Percentiles rank a stretch among this genome's conserved stretches.
These are phyloP conservation scores for Coelopa frigida DNA, from an alignment of 1,140 invertebrate species.

Conservation along the genomic window DNA sequence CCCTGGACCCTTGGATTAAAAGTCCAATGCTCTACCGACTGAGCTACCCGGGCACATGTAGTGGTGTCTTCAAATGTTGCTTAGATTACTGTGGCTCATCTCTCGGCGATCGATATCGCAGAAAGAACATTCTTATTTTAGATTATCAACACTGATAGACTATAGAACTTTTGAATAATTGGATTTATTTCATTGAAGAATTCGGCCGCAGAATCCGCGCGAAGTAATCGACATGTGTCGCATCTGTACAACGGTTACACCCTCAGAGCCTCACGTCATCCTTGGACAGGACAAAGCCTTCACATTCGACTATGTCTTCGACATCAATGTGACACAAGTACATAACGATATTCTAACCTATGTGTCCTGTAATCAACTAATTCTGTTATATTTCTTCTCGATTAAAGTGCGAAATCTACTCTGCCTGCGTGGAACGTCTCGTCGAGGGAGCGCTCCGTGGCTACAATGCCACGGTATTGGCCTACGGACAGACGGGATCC, in stretches of 20 bases:
- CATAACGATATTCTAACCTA: neutral
- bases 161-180: too few species aligned
- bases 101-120: too few species aligned
- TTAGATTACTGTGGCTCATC: too few species aligned
- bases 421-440: constrained; percentile 74
- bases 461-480: constrained; percentile 91
- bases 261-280: constrained; percentile 83
- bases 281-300: constrained; percentile 92
- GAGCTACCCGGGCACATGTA: constrained; percentile 61
- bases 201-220: constrained; percentile 85
- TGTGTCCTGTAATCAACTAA: neutral
- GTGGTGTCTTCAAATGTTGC: too few species aligned
- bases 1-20: constrained; percentile 73
- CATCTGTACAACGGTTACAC: constrained; percentile 81
- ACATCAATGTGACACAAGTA: constrained; percentile 61
- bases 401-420: constrained; percentile 71
- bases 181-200: constrained; percentile 52
- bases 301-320: constrained; percentile 96
- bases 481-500: constrained; percentile 94
- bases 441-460: constrained; percentile 84
- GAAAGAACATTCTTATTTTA: too few species aligned
- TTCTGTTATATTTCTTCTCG: constrained; percentile 14
- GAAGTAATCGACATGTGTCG: constrained; percentile 94
- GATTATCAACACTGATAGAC: too few species aligned
- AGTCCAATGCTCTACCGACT: constrained; percentile 69